Conservation (phyloP, 2,113 vertebrate genomes). For the Halcyon malimbica region DNA sequence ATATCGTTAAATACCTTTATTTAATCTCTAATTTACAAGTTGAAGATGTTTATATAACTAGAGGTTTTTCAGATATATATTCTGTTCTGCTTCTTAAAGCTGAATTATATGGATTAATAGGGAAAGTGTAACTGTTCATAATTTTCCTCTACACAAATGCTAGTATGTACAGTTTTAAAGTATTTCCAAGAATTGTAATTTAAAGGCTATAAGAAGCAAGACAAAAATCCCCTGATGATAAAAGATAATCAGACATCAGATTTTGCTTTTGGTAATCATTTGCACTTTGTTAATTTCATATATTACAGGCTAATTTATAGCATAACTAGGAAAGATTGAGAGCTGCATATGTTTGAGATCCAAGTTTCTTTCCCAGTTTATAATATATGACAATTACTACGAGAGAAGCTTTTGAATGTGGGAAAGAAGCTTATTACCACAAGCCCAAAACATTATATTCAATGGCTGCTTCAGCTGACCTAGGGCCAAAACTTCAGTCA, state of each 20-base stretch:
- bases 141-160: slow-evolving; percentile 17
- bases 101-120: slow-evolving; percentile 9
- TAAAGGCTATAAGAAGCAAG: slow-evolving; percentile 13
- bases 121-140: slow-evolving; percentile 15
- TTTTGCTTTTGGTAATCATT: slow-evolving; percentile 34
- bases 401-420: neutral
- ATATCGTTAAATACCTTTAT: slow-evolving; percentile 44
- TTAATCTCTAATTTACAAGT: slow-evolving; percentile 53
- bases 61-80: slow-evolving; percentile 45
- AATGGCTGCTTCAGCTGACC: neutral
- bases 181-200: neutral
- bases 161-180: slow-evolving; percentile 9
- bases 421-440: neutral
- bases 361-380: neutral
- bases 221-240: neutral
- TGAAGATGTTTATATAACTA: slow-evolving; percentile 55
- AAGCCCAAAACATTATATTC: neutral
- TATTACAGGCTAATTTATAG: neutral
- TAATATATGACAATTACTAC: neutral
- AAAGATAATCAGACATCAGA: neutral
- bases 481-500: neutral
- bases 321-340: neutral
- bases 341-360: neutral
- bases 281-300: slow-evolving; percentile 32
- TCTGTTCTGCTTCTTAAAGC: slow-evolving; percentile 38